Base-by-base conservation (phyloP, 2,888 invertebrate species). In the Yponomeuta evonymella region DNA sequence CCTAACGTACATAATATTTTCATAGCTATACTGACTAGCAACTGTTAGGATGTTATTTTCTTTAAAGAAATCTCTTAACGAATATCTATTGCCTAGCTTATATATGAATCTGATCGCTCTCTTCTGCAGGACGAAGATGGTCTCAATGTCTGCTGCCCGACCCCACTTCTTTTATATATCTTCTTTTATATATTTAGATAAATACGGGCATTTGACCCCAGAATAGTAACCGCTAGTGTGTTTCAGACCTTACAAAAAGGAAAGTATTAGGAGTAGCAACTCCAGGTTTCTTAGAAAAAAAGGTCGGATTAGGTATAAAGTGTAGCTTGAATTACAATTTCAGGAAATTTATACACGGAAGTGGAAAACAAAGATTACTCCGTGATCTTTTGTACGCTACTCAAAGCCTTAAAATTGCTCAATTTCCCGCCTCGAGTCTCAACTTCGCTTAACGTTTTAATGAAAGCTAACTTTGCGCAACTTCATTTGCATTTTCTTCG, bases 371-470 rank as follows among this genome's bases (percentile, higher is more conserved):
- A 58, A 58, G 15, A 15, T 15, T 1, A 51, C 6, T 12, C 51
- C 51, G 51, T 58, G 51, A 58, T 15, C 51, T 58, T 58, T 58
- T 58, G 51, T 58, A 4, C 51, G 51, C 51, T 58, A 58, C 51
- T 58, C 15, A 58, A 58, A 58, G 51, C 51, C 43, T 4, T 9
- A 76, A 86, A 87, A 89, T 87, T 88, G 87, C 82, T 85, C 82
- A 88, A 88, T 89, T 88, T 88, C 88, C 87, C 84, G 81, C 75
- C 78, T 75, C 79, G 77, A 84, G 80, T 82, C 83, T 85, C 80
- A 81, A 84, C 85, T 83, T 79, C 78, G 81, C 78, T 84, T 83
- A 84, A 84, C 82, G 83, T 85, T 85, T 86, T 86, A 85, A 87
- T 86, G 83, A 83, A 85, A 86, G 84, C 86, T 84, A 83, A 86